These are phyloP conservation scores for Latrodectus geometricus DNA, from an alignment of 1,140 invertebrate genomes.

Conservation along the genomic window DNA sequence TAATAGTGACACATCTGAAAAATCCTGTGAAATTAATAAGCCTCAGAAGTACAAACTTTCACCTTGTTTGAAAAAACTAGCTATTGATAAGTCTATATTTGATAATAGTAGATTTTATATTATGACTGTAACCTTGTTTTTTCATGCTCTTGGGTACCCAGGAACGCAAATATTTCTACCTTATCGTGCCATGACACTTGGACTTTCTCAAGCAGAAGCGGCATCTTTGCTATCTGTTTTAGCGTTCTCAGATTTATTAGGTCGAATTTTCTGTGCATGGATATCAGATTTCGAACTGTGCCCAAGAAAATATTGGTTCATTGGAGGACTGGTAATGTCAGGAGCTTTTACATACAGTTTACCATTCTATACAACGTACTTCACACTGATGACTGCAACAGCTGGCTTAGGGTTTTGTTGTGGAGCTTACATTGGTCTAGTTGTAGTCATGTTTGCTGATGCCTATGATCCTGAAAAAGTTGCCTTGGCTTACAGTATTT, in stretches of 20 bases:
- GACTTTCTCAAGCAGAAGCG: slow-evolving; percentile 53
- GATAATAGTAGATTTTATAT: slow-evolving; percentile 61
- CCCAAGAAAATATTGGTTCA: slow-evolving; percentile 63
- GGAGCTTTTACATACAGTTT: slow-evolving; percentile 59
- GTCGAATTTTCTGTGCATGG: slow-evolving; percentile 62
- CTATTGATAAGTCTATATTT: slow-evolving; percentile 62
- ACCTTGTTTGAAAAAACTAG: slow-evolving; percentile 18
- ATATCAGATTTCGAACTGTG: slow-evolving; percentile 62
- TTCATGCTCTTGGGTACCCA: slow-evolving; percentile 57
- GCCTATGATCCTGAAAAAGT: slow-evolving; percentile 57
- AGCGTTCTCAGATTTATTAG: slow-evolving; percentile 63
- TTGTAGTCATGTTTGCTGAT: slow-evolving; percentile 63
- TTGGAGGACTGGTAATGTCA: slow-evolving; percentile 61
- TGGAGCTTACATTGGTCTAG: slow-evolving; percentile 63
- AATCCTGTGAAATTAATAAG: slow-evolving; percentile 12
- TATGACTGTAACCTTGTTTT: slow-evolving; percentile 62
- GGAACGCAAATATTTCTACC: slow-evolving; percentile 63
- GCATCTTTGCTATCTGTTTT: slow-evolving; percentile 61
- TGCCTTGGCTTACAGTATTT: slow-evolving; percentile 57
- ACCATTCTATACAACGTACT: slow-evolving; percentile 58
- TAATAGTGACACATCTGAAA: background rate
- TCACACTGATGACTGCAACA: slow-evolving; percentile 44
- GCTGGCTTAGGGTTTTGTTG: slow-evolving; percentile 62
- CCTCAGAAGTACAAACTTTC: slow-evolving; percentile 28
- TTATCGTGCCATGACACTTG: slow-evolving; percentile 58